Conservation (phyloP, 2,113 vertebrate genomes). For the Turnix velox region DNA sequence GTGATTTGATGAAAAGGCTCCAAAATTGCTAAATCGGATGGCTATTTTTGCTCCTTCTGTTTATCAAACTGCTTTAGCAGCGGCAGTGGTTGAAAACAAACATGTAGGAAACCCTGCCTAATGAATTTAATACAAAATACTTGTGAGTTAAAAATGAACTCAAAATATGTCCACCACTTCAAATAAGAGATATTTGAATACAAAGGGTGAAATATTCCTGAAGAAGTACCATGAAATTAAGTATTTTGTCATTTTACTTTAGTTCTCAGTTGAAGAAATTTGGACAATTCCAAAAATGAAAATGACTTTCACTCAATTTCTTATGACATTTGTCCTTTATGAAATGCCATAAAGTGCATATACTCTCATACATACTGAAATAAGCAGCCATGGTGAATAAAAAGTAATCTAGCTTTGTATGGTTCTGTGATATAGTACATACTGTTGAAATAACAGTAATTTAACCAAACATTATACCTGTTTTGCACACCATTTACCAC, state of each 20-base stretch:
- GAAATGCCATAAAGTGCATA: background rate
- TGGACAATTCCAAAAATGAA: background rate
- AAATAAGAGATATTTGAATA: background rate
- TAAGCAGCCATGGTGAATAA: background rate
- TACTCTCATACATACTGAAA: background rate
- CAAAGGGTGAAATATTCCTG: background rate
- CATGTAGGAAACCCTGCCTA: accelerated
- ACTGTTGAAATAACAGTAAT: background rate
- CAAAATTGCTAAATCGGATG: background rate
- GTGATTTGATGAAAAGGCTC: background rate
- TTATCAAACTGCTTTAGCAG: accelerated
- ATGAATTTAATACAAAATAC: background rate
- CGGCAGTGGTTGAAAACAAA: background rate
- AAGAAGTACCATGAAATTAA: background rate
- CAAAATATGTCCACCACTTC: background rate
- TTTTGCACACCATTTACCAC: background rate
- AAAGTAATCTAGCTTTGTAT: background rate
- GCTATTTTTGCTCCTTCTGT: background rate
- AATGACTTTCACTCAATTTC: background rate
- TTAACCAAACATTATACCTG: background rate
- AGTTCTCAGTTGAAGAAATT: background rate
- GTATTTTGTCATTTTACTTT: background rate
- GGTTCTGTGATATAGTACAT: background rate
- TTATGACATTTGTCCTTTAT: background rate
- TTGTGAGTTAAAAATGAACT: background rate